Percentiles rank a stretch among this genome's conserved stretches.
Evolutionary conservation across 2,888 invertebrate genomes (phyloP).

Genomic region (Drosophila phalerata): DNA sequence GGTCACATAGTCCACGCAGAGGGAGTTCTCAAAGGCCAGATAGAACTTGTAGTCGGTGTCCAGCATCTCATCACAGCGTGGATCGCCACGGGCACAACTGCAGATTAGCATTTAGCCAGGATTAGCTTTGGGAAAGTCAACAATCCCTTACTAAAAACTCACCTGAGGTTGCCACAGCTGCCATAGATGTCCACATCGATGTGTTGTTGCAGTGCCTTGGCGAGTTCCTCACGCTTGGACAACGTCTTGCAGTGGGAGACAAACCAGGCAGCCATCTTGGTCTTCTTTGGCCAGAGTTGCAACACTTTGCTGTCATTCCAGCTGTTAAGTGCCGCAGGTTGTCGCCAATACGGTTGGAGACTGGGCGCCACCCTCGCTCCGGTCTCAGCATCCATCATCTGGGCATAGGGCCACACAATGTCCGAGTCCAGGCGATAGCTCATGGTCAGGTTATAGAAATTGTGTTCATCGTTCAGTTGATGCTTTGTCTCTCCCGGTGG

Average conservation of each 20-base stretch:
- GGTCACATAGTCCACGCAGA: slow-evolving; percentile 90
- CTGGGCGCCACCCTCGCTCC: slow-evolving; percentile 78
- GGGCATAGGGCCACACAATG: slow-evolving; percentile 85
- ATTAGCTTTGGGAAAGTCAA: background rate
- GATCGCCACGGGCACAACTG: slow-evolving; percentile 77
- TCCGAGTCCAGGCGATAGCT: slow-evolving; percentile 87
- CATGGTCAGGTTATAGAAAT: slow-evolving; percentile 88
- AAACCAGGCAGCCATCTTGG: slow-evolving; percentile 87
- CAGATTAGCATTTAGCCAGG: slow-evolving; percentile 24
- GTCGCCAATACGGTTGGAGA: slow-evolving; percentile 72
- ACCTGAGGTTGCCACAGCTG: slow-evolving; percentile 86
- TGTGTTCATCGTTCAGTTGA: slow-evolving; percentile 76
- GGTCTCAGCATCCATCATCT: slow-evolving; percentile 75
- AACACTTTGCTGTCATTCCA: slow-evolving; percentile 63
- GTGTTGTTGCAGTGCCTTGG: slow-evolving; percentile 86
- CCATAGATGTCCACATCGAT: slow-evolving; percentile 89
- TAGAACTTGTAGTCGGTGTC: slow-evolving; percentile 89
- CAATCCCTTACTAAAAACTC: slow-evolving; percentile 21
- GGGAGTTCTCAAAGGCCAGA: slow-evolving; percentile 89
- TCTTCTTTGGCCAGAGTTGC: slow-evolving; percentile 80
- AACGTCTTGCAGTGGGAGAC: slow-evolving; percentile 86
- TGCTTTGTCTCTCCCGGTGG: slow-evolving; percentile 84
- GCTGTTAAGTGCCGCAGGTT: slow-evolving; percentile 38
- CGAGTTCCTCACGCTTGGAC: slow-evolving; percentile 85
- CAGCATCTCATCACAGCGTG: slow-evolving; percentile 84